Conservation (phyloP, 2,888 invertebrate species). For the Erebia epiphron region DNA sequence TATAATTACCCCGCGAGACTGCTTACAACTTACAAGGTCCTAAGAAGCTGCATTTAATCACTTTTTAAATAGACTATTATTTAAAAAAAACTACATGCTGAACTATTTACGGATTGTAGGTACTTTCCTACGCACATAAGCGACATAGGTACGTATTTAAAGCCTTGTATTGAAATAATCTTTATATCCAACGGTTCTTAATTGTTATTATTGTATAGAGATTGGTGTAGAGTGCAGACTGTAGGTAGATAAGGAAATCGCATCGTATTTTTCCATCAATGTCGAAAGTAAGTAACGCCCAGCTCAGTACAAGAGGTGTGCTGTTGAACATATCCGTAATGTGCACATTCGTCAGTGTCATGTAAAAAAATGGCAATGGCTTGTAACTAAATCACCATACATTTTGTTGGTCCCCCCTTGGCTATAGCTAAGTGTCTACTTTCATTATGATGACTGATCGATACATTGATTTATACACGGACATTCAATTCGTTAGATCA, state of each 20-base stretch:
- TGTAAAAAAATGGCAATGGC: slow-evolving; percentile 30
- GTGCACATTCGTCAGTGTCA: slow-evolving; percentile 33
- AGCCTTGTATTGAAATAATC: background rate
- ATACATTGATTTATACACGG: slow-evolving; percentile 20
- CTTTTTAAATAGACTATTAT: slow-evolving; percentile 12
- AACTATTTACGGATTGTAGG: slow-evolving; percentile 2
- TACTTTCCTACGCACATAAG: background rate
- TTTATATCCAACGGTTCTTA: too few species aligned
- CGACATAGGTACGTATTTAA: background rate
- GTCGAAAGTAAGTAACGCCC: slow-evolving; percentile 1
- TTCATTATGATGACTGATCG: slow-evolving; percentile 26
- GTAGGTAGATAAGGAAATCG: background rate
- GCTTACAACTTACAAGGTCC: slow-evolving; percentile 16
- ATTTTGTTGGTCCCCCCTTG: slow-evolving; percentile 26
- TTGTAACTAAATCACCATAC: slow-evolving; percentile 22
- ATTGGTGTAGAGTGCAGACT: too few species aligned
- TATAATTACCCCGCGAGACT: slow-evolving; percentile 29
- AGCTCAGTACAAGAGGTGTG: slow-evolving; percentile 21
- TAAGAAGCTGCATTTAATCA: background rate
- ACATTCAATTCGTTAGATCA: background rate
- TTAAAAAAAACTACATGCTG: background rate
- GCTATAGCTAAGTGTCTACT: slow-evolving; percentile 21
- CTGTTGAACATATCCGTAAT: slow-evolving; percentile 30
- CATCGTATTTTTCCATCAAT: background rate
- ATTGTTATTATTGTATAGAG: too few species aligned